Conservation (phyloP, 2,113 vertebrate species). For the Trachemys scripta region DNA sequence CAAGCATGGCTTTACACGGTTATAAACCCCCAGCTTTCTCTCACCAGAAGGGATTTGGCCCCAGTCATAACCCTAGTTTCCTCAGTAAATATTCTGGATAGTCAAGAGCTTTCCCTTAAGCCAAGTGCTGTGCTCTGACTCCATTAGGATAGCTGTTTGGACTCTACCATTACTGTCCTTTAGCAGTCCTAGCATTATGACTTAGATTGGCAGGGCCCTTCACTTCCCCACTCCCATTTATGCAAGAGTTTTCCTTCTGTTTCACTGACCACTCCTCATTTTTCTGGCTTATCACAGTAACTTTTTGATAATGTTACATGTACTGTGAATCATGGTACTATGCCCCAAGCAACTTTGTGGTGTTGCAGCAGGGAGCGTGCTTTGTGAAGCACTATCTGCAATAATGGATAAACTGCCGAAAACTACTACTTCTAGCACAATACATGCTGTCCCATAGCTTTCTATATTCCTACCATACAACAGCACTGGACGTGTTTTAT, state of each 20-base stretch:
- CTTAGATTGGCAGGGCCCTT: neutral
- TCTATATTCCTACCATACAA: neutral
- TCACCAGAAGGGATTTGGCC: neutral
- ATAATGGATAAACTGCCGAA: neutral
- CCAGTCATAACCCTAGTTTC: neutral
- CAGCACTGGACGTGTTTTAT: neutral
- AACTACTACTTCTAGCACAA: constrained; percentile 2
- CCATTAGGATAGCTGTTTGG: neutral
- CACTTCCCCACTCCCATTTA: neutral
- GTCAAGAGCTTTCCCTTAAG: neutral
- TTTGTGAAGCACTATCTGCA: neutral
- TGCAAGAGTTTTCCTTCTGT: neutral
- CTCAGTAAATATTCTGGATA: neutral
- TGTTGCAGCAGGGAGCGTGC: fast-evolving
- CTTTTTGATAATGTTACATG: fast-evolving
- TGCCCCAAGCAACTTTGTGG: neutral
- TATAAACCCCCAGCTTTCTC: neutral
- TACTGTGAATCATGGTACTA: fast-evolving
- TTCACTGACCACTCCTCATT: neutral
- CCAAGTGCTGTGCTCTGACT: neutral
- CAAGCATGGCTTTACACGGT: neutral
- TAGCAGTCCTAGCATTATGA: neutral
- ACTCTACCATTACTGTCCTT: neutral
- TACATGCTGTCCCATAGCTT: neutral
- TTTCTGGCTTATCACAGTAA: fast-evolving